Conservation (phyloP, 1,140 invertebrate genomes). For the Drosophila rhopaloa region DNA sequence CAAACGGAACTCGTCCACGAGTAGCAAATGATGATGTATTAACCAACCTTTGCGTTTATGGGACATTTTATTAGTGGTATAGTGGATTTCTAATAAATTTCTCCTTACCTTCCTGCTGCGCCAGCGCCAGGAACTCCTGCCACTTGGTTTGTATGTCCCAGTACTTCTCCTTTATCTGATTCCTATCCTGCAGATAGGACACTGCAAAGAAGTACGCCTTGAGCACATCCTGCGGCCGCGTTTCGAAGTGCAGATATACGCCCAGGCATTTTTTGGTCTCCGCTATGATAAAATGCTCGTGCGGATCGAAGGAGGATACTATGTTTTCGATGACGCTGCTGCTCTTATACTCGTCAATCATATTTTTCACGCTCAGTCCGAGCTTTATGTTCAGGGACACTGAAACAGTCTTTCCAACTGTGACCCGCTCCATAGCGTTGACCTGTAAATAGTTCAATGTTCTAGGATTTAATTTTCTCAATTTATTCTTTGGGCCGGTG, state of each 20-base stretch:
- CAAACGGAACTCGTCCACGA: constrained; percentile 85
- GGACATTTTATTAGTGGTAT: constrained; percentile 4
- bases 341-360: constrained; percentile 69
- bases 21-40: constrained; percentile 85
- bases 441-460: constrained; percentile 59
- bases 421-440: constrained; percentile 87
- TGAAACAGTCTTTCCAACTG: constrained; percentile 85
- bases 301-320: constrained; percentile 85
- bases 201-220: constrained; percentile 83
- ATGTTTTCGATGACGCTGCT: constrained; percentile 74
- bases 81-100: background rate
- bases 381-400: constrained; percentile 83
- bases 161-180: constrained; percentile 84
- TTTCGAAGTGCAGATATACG: constrained; percentile 84
- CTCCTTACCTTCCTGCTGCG: constrained; percentile 72
- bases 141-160: constrained; percentile 85
- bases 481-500: no score
- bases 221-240: constrained; percentile 79
- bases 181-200: constrained; percentile 84
- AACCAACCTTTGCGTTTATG: constrained; percentile 85
- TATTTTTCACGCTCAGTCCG: constrained; percentile 68
- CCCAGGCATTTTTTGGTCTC: constrained; percentile 78
- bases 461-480: no score
- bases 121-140: constrained; percentile 81
- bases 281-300: constrained; percentile 83